phyloP scores from a whole-genome alignment of 2,113 vertebrate species.

The Rhizomys pruinosus region DNA sequence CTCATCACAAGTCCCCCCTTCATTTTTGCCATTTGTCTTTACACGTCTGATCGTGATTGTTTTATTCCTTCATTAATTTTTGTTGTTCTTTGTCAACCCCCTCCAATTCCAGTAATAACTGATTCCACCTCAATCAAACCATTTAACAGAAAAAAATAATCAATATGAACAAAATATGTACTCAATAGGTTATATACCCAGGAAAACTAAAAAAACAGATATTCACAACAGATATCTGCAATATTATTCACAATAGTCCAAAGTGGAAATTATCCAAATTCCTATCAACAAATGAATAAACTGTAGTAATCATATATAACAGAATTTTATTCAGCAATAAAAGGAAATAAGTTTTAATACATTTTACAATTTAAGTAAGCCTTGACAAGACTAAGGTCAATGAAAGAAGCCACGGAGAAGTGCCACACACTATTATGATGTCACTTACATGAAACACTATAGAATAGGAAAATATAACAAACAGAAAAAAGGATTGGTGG shows the following conservation, averaged over 20 bases:
- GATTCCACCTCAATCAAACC: too few species aligned
- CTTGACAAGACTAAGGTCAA: constrained; percentile 28
- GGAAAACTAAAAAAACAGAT: constrained; percentile 47
- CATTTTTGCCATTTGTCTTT: too few species aligned
- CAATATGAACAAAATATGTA: too few species aligned
- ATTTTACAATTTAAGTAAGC: neutral
- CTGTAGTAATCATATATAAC: neutral
- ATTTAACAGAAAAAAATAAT: too few species aligned
- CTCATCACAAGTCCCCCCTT: neutral
- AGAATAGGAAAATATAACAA: constrained; percentile 36
- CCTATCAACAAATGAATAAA: constrained; percentile 1
- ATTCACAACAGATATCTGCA: neutral
- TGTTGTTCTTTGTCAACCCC: too few species aligned
- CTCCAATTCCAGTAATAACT: too few species aligned
- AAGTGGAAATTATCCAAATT: constrained; percentile 43
- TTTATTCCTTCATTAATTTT: too few species aligned
- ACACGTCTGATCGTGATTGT: too few species aligned
- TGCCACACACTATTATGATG: neutral
- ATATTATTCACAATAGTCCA: neutral
- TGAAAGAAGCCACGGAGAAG: constrained; percentile 35
- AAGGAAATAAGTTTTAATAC: constrained; percentile 31
- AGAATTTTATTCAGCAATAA: constrained; percentile 40
- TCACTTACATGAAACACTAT: constrained; percentile 7
- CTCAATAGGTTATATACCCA: neutral
- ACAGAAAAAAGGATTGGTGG: constrained; percentile 22